Base-by-base conservation (phyloP, 2,888 invertebrate species). In the Onthophagus sagittarius region DNA sequence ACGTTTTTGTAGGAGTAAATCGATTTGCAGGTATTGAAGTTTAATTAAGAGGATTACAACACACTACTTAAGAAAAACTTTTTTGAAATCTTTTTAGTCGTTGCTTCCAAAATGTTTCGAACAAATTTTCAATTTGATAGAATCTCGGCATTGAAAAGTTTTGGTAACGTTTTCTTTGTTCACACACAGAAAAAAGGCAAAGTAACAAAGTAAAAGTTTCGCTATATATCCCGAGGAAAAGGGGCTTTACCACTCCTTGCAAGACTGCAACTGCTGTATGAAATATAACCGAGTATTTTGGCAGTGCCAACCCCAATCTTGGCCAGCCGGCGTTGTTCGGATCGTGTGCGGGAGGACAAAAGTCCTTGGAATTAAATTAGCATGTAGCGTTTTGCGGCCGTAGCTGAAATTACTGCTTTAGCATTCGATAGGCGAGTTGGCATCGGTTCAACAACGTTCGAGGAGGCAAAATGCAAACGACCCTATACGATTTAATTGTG, bases 401-500 rank as follows among this genome's bases (percentile, higher is more conserved):
- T 65, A 65, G 11, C 31, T 23, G 33, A 23, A 32, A 32, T 67
- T 32, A 67, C 31, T 23, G 23, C 31, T 32, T 67, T 1, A 67
- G 9, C 33, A 32, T 5, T 7, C 31, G 31, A 67, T 64, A 62
- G 13, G n/a, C 39, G 39, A 9, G 7, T 69, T 69, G 13, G 9
- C 13, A 33, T 39, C 15, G 33, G 15, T n/a, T 14, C 67, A n/a
- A 69, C 53, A 33, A 15, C 11, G 32, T 39, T 23, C 1, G 23
- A 23, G 23, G 23, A 9, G 32, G 23, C 69, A 69, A 32, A 39
- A 71, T 63, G 15, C 33, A 39, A 64, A 64, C 13, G 33, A 15
- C 0, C 64, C 15, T 33, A 64, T 64, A 64, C 9, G 39, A 71
- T 64, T 71, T 71, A 71, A 71, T 71, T 71, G 63, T 69, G 15